These are phyloP conservation scores for Sesamia nonagrioides DNA, from an alignment of 1,140 invertebrate species.

Conservation along the genomic window DNA sequence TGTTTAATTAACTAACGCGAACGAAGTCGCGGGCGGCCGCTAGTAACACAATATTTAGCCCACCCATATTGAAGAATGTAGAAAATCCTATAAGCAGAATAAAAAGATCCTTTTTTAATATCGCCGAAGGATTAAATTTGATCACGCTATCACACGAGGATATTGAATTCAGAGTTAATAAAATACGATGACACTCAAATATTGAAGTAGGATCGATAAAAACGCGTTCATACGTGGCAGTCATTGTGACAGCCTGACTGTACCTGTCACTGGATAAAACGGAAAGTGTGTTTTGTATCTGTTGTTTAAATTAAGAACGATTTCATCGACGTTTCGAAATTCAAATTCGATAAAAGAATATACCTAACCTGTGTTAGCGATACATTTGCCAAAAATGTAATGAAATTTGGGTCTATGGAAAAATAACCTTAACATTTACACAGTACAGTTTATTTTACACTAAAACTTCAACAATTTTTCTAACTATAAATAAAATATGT, in stretches of 20 bases:
- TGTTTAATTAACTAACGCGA: too few species aligned
- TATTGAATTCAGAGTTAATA: constrained; percentile 40
- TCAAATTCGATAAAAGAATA: too few species aligned
- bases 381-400: too few species aligned
- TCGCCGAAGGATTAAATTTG: constrained; percentile 31
- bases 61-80: not conserved
- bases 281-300: not conserved
- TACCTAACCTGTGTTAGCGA: too few species aligned
- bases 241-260: not conserved
- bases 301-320: not conserved
- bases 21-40: too few species aligned
- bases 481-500: too few species aligned
- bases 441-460: too few species aligned
- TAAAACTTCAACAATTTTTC: too few species aligned
- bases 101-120: constrained; percentile 38
- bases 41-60: not conserved
- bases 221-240: not conserved
- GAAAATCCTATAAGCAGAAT: too few species aligned
- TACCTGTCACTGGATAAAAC: not conserved
- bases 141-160: constrained; percentile 22
- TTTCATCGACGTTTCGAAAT: not conserved
- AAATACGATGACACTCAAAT: constrained; percentile 40
- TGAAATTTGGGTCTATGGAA: too few species aligned
- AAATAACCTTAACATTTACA: too few species aligned
- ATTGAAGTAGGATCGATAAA: constrained; percentile 17